Conservation (phyloP, 2,113 vertebrate species). For the Leptobrachium ailaonicum region DNA sequence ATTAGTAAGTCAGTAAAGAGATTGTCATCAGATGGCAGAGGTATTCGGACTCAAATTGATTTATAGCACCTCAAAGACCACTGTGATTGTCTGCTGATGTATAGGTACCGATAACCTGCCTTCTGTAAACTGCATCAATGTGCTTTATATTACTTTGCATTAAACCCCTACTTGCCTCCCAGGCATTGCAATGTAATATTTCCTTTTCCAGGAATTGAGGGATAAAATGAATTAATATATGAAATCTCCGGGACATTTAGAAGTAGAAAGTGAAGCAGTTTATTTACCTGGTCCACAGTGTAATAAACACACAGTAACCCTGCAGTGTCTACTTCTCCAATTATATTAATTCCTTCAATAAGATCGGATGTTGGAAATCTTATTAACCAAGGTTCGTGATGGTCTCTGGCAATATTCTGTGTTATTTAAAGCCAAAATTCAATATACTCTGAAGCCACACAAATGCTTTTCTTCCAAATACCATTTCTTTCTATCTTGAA, state of each 20-base stretch:
- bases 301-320: constrained; percentile 7
- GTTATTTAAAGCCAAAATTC: background rate
- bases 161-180: constrained; percentile 27
- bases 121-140: constrained; percentile 7
- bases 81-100: constrained; percentile 12
- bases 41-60: constrained; percentile 4
- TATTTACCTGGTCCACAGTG: constrained; percentile 7
- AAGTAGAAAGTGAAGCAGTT: constrained; percentile 5
- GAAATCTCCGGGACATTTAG: constrained; percentile 11
- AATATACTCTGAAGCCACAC: background rate
- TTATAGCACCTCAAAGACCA: constrained; percentile 19
- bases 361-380: background rate
- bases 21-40: constrained; percentile 15
- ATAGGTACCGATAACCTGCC: constrained; percentile 22
- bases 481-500: background rate
- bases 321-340: background rate
- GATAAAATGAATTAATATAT: constrained; percentile 32
- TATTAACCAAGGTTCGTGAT: constrained; percentile 7
- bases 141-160: constrained; percentile 38
- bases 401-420: background rate
- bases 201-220: constrained; percentile 25
- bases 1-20: background rate
- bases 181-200: constrained; percentile 23
- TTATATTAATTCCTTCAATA: background rate
- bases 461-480: background rate